Conservation (phyloP, 2,888 invertebrate genomes). For the Archips xylosteana region DNA sequence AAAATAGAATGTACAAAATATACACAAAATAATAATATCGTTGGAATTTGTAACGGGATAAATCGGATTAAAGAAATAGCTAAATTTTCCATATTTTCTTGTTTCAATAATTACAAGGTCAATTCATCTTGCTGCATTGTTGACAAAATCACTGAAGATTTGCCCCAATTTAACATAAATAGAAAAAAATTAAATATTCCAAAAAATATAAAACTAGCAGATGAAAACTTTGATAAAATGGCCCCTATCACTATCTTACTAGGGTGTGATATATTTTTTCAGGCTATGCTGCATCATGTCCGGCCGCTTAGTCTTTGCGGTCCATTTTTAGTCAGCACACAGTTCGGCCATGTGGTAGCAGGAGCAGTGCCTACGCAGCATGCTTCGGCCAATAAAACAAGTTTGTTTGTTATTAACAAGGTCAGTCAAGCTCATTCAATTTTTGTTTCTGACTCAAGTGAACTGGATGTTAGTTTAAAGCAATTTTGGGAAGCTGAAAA, state of each 20-base stretch:
- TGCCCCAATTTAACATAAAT: neutral
- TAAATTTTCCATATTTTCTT: neutral
- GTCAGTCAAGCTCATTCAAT: conserved; percentile 9
- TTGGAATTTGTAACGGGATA: neutral
- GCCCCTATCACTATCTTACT: conserved; percentile 2
- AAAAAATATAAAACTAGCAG: neutral
- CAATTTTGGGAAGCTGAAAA: conserved; percentile 21
- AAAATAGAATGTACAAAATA: neutral
- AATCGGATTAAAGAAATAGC: neutral
- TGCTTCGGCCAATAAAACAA: neutral
- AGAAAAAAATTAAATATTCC: neutral
- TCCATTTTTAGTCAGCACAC: neutral
- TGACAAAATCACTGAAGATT: neutral
- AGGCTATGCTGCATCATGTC: neutral
- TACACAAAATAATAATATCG: neutral
- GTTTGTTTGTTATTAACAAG: conserved; percentile 6
- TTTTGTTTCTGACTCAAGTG: neutral
- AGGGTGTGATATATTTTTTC: conserved; percentile 18
- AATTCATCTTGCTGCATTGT: neutral
- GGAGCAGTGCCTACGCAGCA: conserved; percentile 3
- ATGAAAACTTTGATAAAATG: neutral
- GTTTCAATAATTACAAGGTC: neutral
- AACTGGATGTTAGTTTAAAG: neutral
- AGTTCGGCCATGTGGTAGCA: conserved; percentile 10
- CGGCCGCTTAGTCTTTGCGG: neutral